Evolutionary conservation across 2,797 vertebrate species (phyloP), one percentile per base, ranked within the genome.

Genomic region (Cirrhinus mrigala): DNA sequence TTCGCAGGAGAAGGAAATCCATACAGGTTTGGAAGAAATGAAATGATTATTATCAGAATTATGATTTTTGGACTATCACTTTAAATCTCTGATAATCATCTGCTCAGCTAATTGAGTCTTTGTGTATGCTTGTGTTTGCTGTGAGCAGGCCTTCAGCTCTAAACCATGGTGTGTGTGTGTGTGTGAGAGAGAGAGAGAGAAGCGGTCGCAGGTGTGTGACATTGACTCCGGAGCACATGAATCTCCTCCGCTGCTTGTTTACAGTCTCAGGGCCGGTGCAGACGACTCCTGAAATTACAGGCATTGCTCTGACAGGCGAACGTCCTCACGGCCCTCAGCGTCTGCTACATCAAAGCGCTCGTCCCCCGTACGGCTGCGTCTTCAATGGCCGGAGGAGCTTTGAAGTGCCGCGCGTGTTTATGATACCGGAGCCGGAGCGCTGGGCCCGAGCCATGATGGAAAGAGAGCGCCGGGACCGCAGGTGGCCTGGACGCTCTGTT

Each of bases 401-500:
- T 92, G 88, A 90, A 91, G 90, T 91, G 60, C 75, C 37, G 66
- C 18, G 12, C 40, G 80, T 94, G 94, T 94, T 91, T 93, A 91
- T 89, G 90, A 88, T 87, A 90, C 88, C 85, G 90, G 91, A 93
- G 84, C 93, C 91, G 91, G 91, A 88, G 62, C 18, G n/a, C 82
- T 91, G 92, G 90, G 88, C 90, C 89, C 83, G 85, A 91, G 89
- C 89, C 81, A 82, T 62, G 81, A 86, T 91, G 91, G 87, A 91
- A 89, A 69, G 87, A 89, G 71, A 62, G 87, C 81, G 76, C 84
- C 60, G 15, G 85, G 80, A 83, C 83, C 88, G 89, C 92, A 94
- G 92, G 91, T 94, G 92, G 92, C 86, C 87, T 48, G 18, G 40
- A 44, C 6, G 24, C 37, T 81, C 81, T 91, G 81, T 75, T 20